These are phyloP conservation scores for Poecilus cupreus DNA, from an alignment of 2,888 invertebrate species.

Conservation along the genomic window DNA sequence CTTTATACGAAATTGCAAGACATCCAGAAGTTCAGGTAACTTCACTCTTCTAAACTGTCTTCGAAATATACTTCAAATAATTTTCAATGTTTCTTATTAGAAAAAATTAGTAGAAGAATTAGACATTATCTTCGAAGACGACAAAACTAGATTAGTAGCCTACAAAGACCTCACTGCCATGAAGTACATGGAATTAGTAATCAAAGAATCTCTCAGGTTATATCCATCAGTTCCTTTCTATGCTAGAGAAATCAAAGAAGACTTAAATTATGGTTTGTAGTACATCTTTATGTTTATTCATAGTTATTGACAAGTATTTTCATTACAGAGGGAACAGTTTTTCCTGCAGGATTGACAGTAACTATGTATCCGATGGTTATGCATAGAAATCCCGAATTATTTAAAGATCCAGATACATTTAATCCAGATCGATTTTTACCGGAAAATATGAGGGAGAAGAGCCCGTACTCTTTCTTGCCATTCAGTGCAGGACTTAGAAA, in stretches of 20 bases:
- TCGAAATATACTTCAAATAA: background rate
- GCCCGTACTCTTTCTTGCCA: constrained; percentile 76
- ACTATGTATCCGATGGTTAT: constrained; percentile 72
- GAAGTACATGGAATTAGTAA: constrained; percentile 75
- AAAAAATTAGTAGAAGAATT: constrained; percentile 70
- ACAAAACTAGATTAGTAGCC: constrained; percentile 63
- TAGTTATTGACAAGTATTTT: constrained; percentile 22
- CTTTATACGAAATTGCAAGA: constrained; percentile 71
- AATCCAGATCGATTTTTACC: constrained; percentile 76
- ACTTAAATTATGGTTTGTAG: constrained; percentile 67
- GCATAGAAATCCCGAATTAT: constrained; percentile 74
- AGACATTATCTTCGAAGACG: constrained; percentile 67
- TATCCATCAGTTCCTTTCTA: constrained; percentile 75
- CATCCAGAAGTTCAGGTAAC: constrained; percentile 71
- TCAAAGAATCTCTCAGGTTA: constrained; percentile 75
- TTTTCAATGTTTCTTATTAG: constrained; percentile 4
- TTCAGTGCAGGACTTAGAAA: constrained; percentile 81
- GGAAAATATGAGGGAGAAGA: constrained; percentile 68
- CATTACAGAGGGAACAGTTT: constrained; percentile 63
- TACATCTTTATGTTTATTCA: too few species aligned
- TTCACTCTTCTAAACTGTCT: background rate
- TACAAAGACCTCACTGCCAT: constrained; percentile 73
- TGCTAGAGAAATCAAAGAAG: constrained; percentile 71
- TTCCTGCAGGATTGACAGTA: constrained; percentile 70
- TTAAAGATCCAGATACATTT: constrained; percentile 74